Conservation (phyloP, 2,113 vertebrate species). For the Pelodiscus sinensis region DNA sequence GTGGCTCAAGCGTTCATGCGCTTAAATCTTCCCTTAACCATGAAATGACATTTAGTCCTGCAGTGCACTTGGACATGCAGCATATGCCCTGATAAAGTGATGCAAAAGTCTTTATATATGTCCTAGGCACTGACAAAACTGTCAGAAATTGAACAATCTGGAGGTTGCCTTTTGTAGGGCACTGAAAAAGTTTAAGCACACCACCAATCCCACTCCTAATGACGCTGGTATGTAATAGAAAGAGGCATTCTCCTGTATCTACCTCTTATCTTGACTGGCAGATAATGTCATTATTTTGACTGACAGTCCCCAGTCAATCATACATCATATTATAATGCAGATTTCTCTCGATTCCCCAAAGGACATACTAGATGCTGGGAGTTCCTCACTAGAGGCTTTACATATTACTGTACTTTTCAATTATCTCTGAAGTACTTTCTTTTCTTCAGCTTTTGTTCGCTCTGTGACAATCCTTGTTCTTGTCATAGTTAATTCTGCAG, state of each 20-base stretch:
- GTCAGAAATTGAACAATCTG: conserved; percentile 1
- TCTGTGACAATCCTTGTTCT: background rate
- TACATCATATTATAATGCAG: background rate
- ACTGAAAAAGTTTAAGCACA: background rate
- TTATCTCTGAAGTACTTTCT: background rate
- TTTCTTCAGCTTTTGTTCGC: background rate
- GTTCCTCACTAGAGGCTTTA: conserved; percentile 15
- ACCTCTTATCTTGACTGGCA: background rate
- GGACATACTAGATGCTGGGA: background rate
- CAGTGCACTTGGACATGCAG: background rate
- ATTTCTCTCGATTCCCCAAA: conserved; percentile 3
- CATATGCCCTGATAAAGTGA: background rate
- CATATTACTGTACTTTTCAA: background rate
- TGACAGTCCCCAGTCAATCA: conserved; percentile 4
- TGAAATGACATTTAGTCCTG: background rate
- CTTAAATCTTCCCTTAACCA: background rate
- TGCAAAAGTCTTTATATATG: background rate
- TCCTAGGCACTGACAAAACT: background rate
- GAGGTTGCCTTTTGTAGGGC: background rate
- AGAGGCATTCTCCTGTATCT: background rate
- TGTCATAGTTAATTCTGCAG: background rate
- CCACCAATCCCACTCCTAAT: background rate
- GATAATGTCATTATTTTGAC: background rate
- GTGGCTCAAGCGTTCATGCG: background rate
- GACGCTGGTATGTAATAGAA: background rate